Base-by-base conservation (phyloP, 1,140 invertebrate genomes). In the Sitodiplosis mosellana region DNA sequence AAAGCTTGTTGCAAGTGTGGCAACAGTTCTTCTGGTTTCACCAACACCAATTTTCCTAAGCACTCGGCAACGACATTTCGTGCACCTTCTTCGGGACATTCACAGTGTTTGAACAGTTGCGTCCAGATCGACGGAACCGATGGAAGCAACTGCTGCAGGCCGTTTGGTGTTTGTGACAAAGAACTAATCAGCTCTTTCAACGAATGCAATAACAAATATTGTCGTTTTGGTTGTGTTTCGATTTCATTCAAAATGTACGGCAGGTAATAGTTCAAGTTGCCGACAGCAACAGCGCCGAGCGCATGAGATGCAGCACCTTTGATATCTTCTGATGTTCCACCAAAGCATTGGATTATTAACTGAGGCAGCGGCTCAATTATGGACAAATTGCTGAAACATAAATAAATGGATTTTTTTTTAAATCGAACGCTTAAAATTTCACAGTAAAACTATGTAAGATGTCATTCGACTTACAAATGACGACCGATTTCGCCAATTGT, bases 51-150 rank as follows among this genome's bases (percentile, higher is more conserved):
- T 71, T 97, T 96, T 19, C 95, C 95, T 36, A 99, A 70, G 65
- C 95, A 99, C 70, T 99, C 95, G 0, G 95, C 91, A 3, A 99
- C 93, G 3, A 99, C 92, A 68, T 98, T 98, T 40, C 95, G 74
- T 10, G 92, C 96, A 18, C 94, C 93, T 70, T 99, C 94, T 68
- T 98, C 95, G 1, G 75, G 76, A 55, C 90, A 97, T 63, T 97
- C 89, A 54, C 90, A 94, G 61, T 98, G 91, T 56, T 83, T 78
- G 52, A 95, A 90, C 1, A 99, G 69, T 51, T 87, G 77, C 43
- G 76, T 69, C 87, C 87, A 92, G 54, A 92, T 92, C 41, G 83
- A 81, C 54, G 85, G 81, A 54, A 93, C 84, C 58, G 89, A 90
- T 11, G 83, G 86, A 58, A 88, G 73, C 11, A 94, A 62, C 45